Evolutionary conservation across 30 jellyfish, hydroid and myxozoan species (phyloP).

Genomic region (Morbakka virulenta): DNA sequence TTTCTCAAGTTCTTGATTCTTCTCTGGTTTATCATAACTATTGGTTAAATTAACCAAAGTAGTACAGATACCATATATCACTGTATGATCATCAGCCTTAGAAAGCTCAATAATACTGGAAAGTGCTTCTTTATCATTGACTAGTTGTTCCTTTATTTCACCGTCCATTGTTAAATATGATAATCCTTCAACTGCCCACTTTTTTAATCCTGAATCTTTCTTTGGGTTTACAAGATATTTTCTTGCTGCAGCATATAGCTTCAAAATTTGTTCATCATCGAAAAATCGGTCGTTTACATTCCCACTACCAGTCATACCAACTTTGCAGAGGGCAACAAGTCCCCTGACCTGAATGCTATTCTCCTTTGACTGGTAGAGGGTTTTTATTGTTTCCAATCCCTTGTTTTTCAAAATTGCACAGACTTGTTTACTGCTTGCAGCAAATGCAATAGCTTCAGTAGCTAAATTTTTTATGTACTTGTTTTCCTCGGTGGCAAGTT

Average conservation of each 20-base stretch:
- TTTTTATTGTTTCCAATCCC: conserved; percentile 68
- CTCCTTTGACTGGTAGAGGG: conserved; percentile 48
- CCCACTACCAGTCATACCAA: conserved; percentile 80
- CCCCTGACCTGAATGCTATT: conserved; percentile 67
- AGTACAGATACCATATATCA: conserved; percentile 80
- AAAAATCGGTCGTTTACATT: conserved; percentile 57
- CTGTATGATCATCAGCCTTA: conserved; percentile 72
- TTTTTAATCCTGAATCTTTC: conserved; percentile 31
- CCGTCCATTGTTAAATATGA: conserved; percentile 86
- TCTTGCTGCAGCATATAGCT: conserved; percentile 58
- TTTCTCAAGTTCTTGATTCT: conserved; percentile 74
- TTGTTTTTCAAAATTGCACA: conserved; percentile 49
- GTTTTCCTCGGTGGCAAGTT: conserved; percentile 59
- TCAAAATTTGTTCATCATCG: conserved; percentile 75
- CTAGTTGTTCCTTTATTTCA: conserved; percentile 68
- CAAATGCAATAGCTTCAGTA: conserved; percentile 83
- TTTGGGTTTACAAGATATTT: conserved; percentile 36
- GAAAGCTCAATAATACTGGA: conserved; percentile 60
- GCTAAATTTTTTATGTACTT: conserved; percentile 52
- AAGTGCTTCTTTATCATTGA: conserved; percentile 51
- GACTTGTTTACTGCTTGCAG: conserved; percentile 70
- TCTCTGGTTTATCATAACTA: conserved; percentile 86
- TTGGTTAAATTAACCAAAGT: conserved; percentile 81
- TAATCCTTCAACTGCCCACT: conserved; percentile 84
- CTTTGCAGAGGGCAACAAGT: conserved; percentile 78